Percentiles rank a stretch among this genome's conserved stretches.
These are phyloP conservation scores for Penaeus vannamei DNA, from an alignment of 1,140 invertebrate genomes.

Conservation along the genomic window DNA sequence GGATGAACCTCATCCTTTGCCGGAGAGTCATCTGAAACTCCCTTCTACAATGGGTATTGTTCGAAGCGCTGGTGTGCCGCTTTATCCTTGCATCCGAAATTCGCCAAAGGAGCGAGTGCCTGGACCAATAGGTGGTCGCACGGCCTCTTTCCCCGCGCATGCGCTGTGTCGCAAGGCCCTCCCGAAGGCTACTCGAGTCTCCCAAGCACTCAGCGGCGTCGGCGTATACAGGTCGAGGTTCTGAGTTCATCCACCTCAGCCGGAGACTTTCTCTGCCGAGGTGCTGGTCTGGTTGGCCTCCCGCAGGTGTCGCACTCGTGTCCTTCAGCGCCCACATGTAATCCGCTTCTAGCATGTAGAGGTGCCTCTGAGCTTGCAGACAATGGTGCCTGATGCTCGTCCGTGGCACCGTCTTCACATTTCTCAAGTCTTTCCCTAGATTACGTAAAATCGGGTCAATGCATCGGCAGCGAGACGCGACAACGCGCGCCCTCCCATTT, in stretches of 20 bases:
- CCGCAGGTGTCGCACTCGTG: slow-evolving; percentile 43
- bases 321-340: slow-evolving; percentile 20
- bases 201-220: slow-evolving; percentile 26
- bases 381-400: slow-evolving; percentile 37
- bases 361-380: slow-evolving; percentile 2
- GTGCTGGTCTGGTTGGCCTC: slow-evolving; percentile 34
- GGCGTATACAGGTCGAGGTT: slow-evolving; percentile 61
- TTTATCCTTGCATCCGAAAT: not conserved
- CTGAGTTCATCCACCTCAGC: slow-evolving; percentile 57
- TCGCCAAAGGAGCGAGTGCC: not conserved
- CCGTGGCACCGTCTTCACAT: slow-evolving; percentile 61
- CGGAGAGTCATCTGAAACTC: not conserved
- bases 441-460: slow-evolving; percentile 60
- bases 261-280: slow-evolving; percentile 55
- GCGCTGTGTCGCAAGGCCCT: slow-evolving; percentile 40
- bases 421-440: slow-evolving; percentile 48
- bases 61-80: too few relatives aligned
- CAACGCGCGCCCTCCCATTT: slow-evolving; percentile 47
- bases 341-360: not conserved
- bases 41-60: too few relatives aligned
- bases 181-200: slow-evolving; percentile 39
- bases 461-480: slow-evolving; percentile 13
- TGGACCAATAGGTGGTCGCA: not conserved
- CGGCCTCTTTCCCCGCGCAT: not conserved
- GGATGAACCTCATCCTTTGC: not conserved